Base-by-base conservation (phyloP, 1,140 invertebrate species). In the Tribolium madens region DNA sequence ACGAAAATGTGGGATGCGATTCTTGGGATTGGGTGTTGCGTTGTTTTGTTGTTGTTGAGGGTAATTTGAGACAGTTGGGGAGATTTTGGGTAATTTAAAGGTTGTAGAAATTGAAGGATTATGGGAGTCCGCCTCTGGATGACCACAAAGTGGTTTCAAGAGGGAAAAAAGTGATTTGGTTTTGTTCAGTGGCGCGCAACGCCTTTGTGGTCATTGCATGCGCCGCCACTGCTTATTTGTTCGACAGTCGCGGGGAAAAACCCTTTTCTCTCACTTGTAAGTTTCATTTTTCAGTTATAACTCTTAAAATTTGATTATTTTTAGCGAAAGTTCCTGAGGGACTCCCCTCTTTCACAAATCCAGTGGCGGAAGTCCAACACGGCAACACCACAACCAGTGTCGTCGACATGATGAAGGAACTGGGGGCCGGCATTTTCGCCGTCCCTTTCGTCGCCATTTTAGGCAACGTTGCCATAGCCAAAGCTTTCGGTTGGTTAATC, bases 391-490 rank as follows among this genome's bases (percentile, higher is more conserved):
- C 91, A 0, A 84, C 90, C 53, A 83, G 85, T 10, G 92, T 94
- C 79, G 18, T 86, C 5, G 89, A 93, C 50, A 91, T 95, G 85
- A 87, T 89, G 10, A 83, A 86, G 13, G 88, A 91, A 76, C 87
- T 95, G 60, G 92, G 92, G 26, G 89, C 90, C 18, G 92, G 91
- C 0, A 87, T 96, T 6, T 80, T 93, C 50, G 88, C 95, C 12
- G 87, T 95, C 68, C 93, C 94, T 12, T 84, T 96, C 31, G 90
- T 96, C 13, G 93, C 93, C 69, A 91, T 95, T 4, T 87, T 96
- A 14, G 94, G 94, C 68, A 94, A 95, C 81, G 93, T 95, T 72
- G 94, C 95, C 15, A 95, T 96, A 80, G 94, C 94, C 5, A 96
- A 96, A 86, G 92, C 93, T 6, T 96, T 96, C 84, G 89, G 93